A percentile compares a stretch with the other conserved stretches of the same genome.
phyloP scores from a whole-genome alignment of 2,113 vertebrate species.

The Pardalotus punctatus region DNA sequence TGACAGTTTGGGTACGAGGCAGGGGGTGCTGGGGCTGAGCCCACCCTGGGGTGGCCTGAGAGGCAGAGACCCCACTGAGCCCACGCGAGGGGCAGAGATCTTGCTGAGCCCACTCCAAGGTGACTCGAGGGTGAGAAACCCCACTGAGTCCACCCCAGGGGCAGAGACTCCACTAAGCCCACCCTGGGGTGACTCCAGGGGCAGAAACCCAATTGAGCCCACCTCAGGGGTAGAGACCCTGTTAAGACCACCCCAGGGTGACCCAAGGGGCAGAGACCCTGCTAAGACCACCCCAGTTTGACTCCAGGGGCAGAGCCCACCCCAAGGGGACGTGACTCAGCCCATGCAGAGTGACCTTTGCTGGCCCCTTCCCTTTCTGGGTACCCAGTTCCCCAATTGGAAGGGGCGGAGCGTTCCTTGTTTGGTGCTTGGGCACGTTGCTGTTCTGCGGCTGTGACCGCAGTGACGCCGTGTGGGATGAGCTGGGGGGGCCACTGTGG shows the following conservation, averaged over 20 bases:
- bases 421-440: accelerated
- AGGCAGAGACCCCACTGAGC: not conserved
- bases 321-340: not conserved
- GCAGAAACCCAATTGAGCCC: not conserved
- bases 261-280: not conserved
- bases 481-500: not conserved
- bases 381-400: not conserved
- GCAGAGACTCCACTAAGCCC: not conserved
- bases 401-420: not conserved
- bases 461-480: not conserved
- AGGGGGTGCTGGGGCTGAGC: not conserved
- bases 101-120: accelerated
- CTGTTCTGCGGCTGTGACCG: not conserved
- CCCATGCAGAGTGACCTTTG: not conserved
- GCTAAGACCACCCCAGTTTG: accelerated
- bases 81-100: not conserved
- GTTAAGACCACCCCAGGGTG: accelerated
- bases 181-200: accelerated
- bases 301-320: not conserved
- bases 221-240: too few species aligned
- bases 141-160: not conserved
- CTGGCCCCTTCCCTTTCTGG: not conserved
- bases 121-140: not conserved
- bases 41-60: accelerated
- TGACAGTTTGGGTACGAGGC: accelerated